Evolutionary conservation across 2,888 invertebrate genomes (phyloP).

Genomic region (Diloba caeruleocephala): DNA sequence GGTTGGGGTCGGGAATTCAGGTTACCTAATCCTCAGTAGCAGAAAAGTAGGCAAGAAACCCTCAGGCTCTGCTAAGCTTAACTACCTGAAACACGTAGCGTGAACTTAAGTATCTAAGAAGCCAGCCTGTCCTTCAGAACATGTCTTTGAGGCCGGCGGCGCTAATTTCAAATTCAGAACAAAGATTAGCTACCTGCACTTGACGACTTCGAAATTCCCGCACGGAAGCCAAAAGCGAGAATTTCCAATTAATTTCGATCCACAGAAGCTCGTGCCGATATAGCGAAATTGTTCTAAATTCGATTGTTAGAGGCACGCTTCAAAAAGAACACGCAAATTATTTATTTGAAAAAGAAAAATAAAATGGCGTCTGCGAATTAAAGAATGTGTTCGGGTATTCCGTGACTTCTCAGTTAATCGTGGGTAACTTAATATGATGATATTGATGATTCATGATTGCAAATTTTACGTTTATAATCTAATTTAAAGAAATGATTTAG

Average conservation of each 20-base stretch:
- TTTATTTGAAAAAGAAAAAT: slow-evolving; percentile 41
- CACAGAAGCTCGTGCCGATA: slow-evolving; percentile 77
- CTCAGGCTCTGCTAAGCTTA: background rate
- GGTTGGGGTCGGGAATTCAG: no score
- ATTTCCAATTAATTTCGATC: slow-evolving; percentile 62
- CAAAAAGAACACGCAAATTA: slow-evolving; percentile 61
- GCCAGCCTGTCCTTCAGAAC: slow-evolving; percentile 33
- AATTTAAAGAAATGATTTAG: no score
- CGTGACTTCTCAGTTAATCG: slow-evolving; percentile 29
- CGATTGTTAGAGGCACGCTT: slow-evolving; percentile 71
- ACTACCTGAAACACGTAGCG: slow-evolving; percentile 26
- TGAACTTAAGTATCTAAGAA: slow-evolving; percentile 26
- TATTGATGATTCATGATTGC: slow-evolving; percentile 11
- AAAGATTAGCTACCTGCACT: slow-evolving; percentile 50
- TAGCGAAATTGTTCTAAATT: slow-evolving; percentile 64
- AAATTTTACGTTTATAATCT: no score
- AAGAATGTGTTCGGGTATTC: slow-evolving; percentile 29
- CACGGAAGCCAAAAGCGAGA: slow-evolving; percentile 75
- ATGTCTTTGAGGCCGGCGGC: slow-evolving; percentile 42
- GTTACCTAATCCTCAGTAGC: background rate
- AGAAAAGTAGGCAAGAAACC: slow-evolving; percentile 4
- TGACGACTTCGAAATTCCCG: slow-evolving; percentile 60
- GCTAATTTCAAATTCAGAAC: slow-evolving; percentile 47
- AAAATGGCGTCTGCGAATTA: slow-evolving; percentile 35
- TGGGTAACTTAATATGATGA: slow-evolving; percentile 24